Percentiles rank a stretch among this genome's conserved stretches.
Evolutionary conservation across 2,888 invertebrate species (phyloP).

Genomic region (Cryptocephalus moraei): DNA sequence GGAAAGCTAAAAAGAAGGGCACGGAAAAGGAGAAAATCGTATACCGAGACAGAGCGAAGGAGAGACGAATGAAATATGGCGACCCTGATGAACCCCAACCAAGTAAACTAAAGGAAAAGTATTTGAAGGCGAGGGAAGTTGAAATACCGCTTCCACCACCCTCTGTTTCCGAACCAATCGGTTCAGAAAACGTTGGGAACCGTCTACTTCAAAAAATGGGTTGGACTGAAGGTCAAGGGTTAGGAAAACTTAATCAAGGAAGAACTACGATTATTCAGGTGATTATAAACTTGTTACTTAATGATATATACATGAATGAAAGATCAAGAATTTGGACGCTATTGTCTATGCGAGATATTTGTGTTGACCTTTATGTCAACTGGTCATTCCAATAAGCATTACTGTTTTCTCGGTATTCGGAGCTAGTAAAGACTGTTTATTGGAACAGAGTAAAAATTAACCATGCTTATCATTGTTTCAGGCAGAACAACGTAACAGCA

Average conservation of each 20-base stretch:
- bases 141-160: conserved; percentile 40
- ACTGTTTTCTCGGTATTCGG: no score
- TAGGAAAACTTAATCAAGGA: conserved; percentile 90
- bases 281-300: no score
- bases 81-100: conserved; percentile 72
- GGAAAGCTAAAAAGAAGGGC: conserved; percentile 25
- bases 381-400: no score
- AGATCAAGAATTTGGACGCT: no score
- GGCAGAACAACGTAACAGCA: conserved; percentile 46
- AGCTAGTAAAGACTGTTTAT: no score
- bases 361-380: no score
- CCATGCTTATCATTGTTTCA: conserved; percentile 24
- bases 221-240: conserved; percentile 94
- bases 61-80: conserved; percentile 86
- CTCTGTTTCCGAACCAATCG: conserved; percentile 57
- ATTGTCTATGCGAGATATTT: no score
- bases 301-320: no score
- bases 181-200: conserved; percentile 88
- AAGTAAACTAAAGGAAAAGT: conserved; percentile 63
- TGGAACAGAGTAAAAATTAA: not conserved
- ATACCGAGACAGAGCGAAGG: conserved; percentile 96
- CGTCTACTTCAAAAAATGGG: conserved; percentile 97
- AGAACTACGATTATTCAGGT: conserved; percentile 88
- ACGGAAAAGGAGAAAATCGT: conserved; percentile 28
- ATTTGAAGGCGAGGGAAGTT: conserved; percentile 48